Evolutionary conservation across 2,888 invertebrate genomes (phyloP), one percentile per base, ranked within the genome.

Genomic region (Epistrophe eligans): DNA sequence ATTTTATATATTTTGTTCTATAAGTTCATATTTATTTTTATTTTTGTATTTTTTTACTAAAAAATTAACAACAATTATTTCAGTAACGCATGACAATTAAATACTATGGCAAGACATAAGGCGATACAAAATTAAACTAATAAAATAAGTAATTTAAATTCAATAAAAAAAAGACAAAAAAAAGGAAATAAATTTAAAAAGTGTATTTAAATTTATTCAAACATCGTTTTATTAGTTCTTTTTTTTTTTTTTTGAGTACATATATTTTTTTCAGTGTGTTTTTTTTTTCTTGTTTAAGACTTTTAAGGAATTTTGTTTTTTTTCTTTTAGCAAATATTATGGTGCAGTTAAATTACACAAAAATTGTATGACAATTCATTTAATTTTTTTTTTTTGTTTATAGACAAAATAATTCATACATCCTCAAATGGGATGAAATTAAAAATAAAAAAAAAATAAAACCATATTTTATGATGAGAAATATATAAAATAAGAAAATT

Each of bases 101-200:
- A 79, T 60, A 76, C 87, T 87, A 87, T 87, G 87, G 87, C 87
- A 87, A 87, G 87, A 87, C 87, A 72, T 83, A 83, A 87, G 79
- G 87, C 79, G 58, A 79, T 79, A 55, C 58, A 87, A 83, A 76
- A 70, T 81, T 19, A 48, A 58, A 72, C 17, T 24, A 58, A 62
- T 35, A 48, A 32, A 57, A 17, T 48, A 72, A 24, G 5, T 40
- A 60, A 50, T n/a, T 0, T 0, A 70, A 11, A 10, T 55, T 35
- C 62, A 50, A n/a, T n/a, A n/a, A n/a, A 24, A 24, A 3, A 1
- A 24, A 24, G 24, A 24, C 24, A 24, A 24, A 35, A 32, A 48
- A 43, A 7, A 0, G 15, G 11, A 67, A 40, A 57, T 7, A 19
- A 70, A 40, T 17, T 52, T 58, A 50, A 24, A 50, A 13, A 52